phyloP scores from a whole-genome alignment of 2,113 vertebrate genomes.

The Centropus bengalensis region DNA sequence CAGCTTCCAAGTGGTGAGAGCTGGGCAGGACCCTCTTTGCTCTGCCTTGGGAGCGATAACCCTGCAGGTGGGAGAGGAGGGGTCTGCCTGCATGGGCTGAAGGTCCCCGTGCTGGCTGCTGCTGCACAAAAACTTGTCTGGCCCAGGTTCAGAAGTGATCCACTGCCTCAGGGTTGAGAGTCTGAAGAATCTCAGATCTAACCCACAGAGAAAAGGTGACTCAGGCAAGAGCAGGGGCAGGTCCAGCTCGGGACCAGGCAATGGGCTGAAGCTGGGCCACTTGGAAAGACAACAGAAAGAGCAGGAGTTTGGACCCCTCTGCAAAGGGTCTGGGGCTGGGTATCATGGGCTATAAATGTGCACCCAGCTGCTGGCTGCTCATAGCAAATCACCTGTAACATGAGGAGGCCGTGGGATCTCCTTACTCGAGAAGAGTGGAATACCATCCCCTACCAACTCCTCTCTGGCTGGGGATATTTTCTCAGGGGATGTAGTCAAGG shows the following conservation, averaged over 20 bases:
- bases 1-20: background rate
- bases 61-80: background rate
- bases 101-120: background rate
- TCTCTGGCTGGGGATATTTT: background rate
- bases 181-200: background rate
- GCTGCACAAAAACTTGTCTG: background rate
- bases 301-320: background rate
- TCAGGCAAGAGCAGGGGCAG: background rate
- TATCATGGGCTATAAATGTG: background rate
- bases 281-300: background rate
- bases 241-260: background rate
- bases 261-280: background rate
- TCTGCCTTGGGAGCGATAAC: background rate
- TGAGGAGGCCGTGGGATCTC: background rate
- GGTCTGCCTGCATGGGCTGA: rapidly evolving
- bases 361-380: background rate
- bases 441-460: background rate
- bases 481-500: background rate
- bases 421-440: background rate
- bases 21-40: background rate
- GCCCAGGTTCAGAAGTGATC: background rate
- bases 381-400: background rate
- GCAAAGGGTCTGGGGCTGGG: background rate
- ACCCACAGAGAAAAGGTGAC: background rate
- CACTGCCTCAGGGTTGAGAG: rapidly evolving